Base-by-base conservation (phyloP, 2,888 invertebrate species). In the Mactromeris polynyma region DNA sequence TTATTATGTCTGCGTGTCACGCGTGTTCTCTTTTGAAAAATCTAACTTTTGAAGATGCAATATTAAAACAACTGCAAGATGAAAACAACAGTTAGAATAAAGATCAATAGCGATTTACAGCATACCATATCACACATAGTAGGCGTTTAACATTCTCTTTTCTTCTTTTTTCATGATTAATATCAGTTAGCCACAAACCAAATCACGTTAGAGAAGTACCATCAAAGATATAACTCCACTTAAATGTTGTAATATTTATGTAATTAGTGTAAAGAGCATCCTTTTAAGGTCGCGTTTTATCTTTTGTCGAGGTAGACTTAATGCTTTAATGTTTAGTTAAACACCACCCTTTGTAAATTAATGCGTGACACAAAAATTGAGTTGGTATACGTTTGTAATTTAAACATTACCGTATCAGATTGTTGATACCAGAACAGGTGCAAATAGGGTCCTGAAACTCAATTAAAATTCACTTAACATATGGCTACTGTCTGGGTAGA, bases 391-490 rank as follows among this genome's bases (percentile, higher is more conserved):
- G 73, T 73, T 31, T 36, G 73, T 73, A 73, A 73, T 73, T 73
- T 73, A 73, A 33, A 33, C 31, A 73, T 73, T 33, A 33, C 73
- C 73, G 31, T 73, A 73, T 73, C 36, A 26, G 73, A 73, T 73
- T 11, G 4, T 33, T 17, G 36, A 33, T 36, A 36, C 14, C 11
- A 7, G 31, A 73, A 73, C 73, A 73, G 73, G 73, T 73, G 73
- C 73, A 73, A 73, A 73, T 73, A 73, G 19, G 33, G 19, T 36
- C 73, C 31, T 21, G 26, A 73, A 73, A 31, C 6, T 73, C 73
- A 73, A 33, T 73, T 73, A 73, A 33, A 33, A 36, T 33, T 73
- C 73, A 73, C 73, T 73, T 73, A 73, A 73, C 73, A 73, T 73
- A 36, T 73, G 58, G 58, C 26, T 7, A 64, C 58, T 64, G 58